phyloP scores from a whole-genome alignment of 2,888 invertebrate species.

The Melanophora roralis region DNA sequence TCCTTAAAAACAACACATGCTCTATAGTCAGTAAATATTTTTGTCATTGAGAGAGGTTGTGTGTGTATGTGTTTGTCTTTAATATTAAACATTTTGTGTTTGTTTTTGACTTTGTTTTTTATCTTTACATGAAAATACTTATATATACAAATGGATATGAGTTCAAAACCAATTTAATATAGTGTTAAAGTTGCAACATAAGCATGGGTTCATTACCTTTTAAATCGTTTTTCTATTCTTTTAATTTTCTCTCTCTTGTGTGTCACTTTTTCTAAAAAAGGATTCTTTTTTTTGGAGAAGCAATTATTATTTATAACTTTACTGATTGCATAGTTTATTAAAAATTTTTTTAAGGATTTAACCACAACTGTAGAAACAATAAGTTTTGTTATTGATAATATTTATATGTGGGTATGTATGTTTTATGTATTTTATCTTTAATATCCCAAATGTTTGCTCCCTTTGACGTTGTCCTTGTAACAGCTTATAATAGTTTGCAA shows the following conservation, averaged over 20 bases:
- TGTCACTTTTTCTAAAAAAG: background rate
- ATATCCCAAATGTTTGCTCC: too few relatives aligned
- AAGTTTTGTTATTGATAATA: background rate
- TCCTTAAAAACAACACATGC: too few relatives aligned
- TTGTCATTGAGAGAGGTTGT: too few relatives aligned
- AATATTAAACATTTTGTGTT: conserved; percentile 35
- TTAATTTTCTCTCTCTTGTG: background rate
- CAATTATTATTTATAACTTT: conserved; percentile 75
- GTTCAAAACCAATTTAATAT: conserved; percentile 59
- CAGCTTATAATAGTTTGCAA: background rate
- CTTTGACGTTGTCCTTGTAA: background rate
- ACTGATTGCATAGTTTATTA: conserved; percentile 67
- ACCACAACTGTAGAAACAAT: background rate
- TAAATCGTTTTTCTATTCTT: background rate
- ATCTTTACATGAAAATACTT: conserved; percentile 54
- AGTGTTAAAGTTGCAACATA: conserved; percentile 46
- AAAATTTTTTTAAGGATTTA: conserved; percentile 24
- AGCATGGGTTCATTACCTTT: conserved; percentile 33
- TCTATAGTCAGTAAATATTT: too few relatives aligned
- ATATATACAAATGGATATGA: conserved; percentile 52
- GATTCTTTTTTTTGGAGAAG: conserved; percentile 60
- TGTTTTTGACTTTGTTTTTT: conserved; percentile 51
- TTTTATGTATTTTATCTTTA: background rate
- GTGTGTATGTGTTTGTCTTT: background rate
- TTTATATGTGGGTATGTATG: background rate